Conservation (phyloP, 2,113 vertebrate genomes). For the Axis porcinus region DNA sequence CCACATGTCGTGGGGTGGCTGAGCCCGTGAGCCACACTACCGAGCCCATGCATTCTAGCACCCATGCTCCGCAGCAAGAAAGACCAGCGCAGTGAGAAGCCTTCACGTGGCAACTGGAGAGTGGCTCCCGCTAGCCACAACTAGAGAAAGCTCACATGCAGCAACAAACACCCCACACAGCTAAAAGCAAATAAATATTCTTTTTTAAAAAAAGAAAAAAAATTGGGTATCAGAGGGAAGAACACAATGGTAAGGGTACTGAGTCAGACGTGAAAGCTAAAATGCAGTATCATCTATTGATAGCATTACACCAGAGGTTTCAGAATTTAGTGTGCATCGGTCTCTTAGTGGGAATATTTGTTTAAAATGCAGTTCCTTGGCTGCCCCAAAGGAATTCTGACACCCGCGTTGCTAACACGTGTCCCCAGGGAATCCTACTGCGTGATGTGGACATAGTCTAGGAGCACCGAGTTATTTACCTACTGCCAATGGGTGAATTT, state of each 20-base stretch:
- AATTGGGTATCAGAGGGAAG: not conserved
- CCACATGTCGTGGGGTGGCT: not conserved
- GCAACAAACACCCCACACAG: not conserved
- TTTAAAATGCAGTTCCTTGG: not conserved
- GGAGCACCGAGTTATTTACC: not conserved
- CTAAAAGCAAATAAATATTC: not conserved
- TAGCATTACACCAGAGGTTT: not conserved
- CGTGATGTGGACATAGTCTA: rapidly evolving
- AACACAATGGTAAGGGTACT: not conserved
- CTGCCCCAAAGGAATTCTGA: not conserved
- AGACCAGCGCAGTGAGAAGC: not conserved
- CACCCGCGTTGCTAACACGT: rapidly evolving
- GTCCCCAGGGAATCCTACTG: not conserved
- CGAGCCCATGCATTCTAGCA: not conserved
- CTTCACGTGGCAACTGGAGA: not conserved
- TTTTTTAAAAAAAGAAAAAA: not conserved
- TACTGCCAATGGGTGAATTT: not conserved
- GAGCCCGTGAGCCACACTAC: not conserved
- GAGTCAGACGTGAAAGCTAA: not conserved
- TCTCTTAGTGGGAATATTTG: not conserved
- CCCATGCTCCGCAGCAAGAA: not conserved
- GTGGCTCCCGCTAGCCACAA: not conserved
- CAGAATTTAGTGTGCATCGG: not conserved
- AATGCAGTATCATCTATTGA: not conserved
- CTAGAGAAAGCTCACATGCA: not conserved